A percentile compares a stretch with the other conserved stretches of the same genome.
These are phyloP conservation scores for Nephila pilipes DNA, from an alignment of 1,140 invertebrate genomes.

Conservation along the genomic window DNA sequence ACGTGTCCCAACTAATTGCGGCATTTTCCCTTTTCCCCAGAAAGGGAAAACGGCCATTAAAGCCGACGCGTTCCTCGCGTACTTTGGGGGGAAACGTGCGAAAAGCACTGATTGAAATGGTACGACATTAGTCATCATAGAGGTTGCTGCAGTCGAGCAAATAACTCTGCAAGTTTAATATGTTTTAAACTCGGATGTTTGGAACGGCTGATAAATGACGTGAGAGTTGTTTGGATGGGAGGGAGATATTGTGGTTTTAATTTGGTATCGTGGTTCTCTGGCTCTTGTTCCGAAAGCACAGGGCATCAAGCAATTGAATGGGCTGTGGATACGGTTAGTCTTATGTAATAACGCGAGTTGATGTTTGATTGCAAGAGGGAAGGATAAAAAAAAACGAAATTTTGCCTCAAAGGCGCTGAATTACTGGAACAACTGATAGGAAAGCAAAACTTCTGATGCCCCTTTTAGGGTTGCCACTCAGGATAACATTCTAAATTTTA, in stretches of 20 bases:
- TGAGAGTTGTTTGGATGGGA: background rate
- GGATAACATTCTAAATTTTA: too few relatives aligned
- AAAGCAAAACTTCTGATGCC: too few relatives aligned
- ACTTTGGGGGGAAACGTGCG: background rate
- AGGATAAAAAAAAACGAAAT: too few relatives aligned
- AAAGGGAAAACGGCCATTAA: constrained; percentile 11
- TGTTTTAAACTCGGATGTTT: constrained; percentile 21
- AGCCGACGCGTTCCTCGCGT: background rate
- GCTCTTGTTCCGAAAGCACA: background rate
- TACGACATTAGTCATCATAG: constrained; percentile 27
- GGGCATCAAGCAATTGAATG: background rate
- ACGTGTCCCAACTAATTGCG: background rate
- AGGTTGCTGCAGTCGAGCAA: background rate
- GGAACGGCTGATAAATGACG: background rate
- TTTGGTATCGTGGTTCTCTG: background rate
- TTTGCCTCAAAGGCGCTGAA: too few relatives aligned
- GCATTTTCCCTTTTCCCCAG: background rate
- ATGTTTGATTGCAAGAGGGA: too few relatives aligned
- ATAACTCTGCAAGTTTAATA: constrained; percentile 6
- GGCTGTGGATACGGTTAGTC: background rate
- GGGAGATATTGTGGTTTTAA: background rate
- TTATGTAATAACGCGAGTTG: background rate
- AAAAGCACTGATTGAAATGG: constrained; percentile 35
- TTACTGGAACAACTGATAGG: too few relatives aligned
- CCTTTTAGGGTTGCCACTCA: too few relatives aligned